Evolutionary conservation across 2,888 invertebrate species (phyloP).

Genomic region (Agrochola lychnidis): DNA sequence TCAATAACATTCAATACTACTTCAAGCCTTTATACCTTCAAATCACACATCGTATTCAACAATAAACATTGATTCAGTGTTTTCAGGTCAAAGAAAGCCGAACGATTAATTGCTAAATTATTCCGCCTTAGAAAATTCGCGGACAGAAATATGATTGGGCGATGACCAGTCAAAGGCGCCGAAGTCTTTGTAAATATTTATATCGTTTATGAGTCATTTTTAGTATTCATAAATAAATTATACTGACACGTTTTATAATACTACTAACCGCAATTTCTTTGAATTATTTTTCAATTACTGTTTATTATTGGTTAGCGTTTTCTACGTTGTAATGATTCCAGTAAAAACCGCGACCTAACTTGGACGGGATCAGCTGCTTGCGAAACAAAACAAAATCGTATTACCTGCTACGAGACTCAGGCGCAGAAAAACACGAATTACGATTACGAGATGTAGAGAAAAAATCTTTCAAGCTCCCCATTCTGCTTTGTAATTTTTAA

Average conservation of each 20-base stretch:
- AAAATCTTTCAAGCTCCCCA: conserved; percentile 7
- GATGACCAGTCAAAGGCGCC: conserved; percentile 45
- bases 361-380: conserved; percentile 45
- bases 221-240: conserved; percentile 25
- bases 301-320: conserved; percentile 2
- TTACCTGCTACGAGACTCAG: conserved; percentile 7
- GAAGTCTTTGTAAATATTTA: conserved; percentile 41
- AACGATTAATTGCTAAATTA: conserved; percentile 43
- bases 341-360: conserved; percentile 30
- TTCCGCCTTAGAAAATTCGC: conserved; percentile 30
- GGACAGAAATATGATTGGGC: conserved; percentile 56
- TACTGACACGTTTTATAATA: conserved; percentile 31
- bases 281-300: conserved; percentile 17
- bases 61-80: conserved; percentile 28
- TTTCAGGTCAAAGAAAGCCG: conserved; percentile 44
- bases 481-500: conserved; percentile 18
- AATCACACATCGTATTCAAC: conserved; percentile 23
- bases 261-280: conserved; percentile 22
- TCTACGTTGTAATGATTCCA: conserved; percentile 24
- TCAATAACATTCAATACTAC: not conserved
- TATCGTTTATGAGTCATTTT: conserved; percentile 51
- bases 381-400: conserved; percentile 42
- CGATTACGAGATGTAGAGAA: conserved; percentile 30
- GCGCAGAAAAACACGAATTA: conserved; percentile 45
- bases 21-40: conserved; percentile 8